Evolutionary conservation across 2,113 vertebrate species (phyloP).

Genomic region (Aleadryas rufinucha): DNA sequence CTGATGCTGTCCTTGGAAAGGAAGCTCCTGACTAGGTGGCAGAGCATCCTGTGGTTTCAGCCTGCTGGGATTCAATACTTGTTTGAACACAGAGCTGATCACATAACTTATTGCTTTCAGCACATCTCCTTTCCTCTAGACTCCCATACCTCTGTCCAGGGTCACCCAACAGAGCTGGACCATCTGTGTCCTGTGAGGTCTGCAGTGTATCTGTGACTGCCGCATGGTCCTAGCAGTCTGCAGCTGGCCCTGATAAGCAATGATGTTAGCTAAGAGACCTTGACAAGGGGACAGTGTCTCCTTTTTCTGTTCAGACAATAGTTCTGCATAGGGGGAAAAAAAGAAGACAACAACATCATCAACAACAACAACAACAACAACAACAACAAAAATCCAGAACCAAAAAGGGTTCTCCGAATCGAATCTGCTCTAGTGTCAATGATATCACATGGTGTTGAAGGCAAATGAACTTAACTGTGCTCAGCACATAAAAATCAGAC

Average conservation of each 20-base stretch:
- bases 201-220: background rate
- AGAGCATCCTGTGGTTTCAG: background rate
- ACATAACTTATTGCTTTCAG: background rate
- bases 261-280: background rate
- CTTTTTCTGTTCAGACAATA: background rate
- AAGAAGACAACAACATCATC: background rate
- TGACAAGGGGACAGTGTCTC: background rate
- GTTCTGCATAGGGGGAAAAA: background rate
- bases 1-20: background rate
- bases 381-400: background rate
- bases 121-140: background rate
- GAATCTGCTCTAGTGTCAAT: background rate
- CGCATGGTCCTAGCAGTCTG: background rate
- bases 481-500: background rate
- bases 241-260: background rate
- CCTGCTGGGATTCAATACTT: background rate
- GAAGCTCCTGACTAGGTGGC: background rate
- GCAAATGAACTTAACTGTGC: background rate
- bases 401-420: rapidly evolving
- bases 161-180: background rate
- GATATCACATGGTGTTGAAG: background rate
- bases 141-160: background rate
- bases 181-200: background rate
- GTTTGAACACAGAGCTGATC: background rate
- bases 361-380: background rate